Evolutionary conservation across 2,113 vertebrate species (phyloP).

Genomic region (crab-eating macaque (Macaca fascicularis)): DNA sequence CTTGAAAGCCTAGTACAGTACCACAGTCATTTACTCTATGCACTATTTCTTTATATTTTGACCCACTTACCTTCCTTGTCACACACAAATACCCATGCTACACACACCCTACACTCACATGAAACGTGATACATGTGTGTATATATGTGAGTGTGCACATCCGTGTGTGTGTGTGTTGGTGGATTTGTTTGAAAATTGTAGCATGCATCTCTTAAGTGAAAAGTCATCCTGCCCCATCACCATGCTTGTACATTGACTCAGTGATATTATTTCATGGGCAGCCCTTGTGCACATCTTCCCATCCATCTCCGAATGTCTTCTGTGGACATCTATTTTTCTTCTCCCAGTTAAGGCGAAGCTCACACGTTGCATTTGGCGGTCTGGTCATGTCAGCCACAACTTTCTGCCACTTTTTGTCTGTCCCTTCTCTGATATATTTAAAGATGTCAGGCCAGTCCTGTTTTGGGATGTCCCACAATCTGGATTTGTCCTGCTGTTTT

Average conservation of each 20-base stretch:
- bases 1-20: background rate
- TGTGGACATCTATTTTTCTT: background rate
- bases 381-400: too few relatives aligned
- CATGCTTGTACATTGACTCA: background rate
- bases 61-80: background rate
- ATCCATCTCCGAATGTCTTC: too few relatives aligned
- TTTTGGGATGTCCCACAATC: background rate
- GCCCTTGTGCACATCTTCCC: too few relatives aligned
- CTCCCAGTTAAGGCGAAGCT: background rate
- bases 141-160: background rate
- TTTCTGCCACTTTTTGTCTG: background rate
- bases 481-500: background rate
- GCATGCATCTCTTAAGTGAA: background rate
- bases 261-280: background rate
- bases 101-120: accelerated
- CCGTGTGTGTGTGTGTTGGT: background rate
- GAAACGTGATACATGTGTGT: background rate
- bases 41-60: background rate
- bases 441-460: background rate
- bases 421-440: background rate
- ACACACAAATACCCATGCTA: too few relatives aligned
- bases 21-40: background rate
- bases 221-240: background rate
- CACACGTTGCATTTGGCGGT: background rate
- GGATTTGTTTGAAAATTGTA: background rate